Percentiles rank a stretch among this genome's conserved stretches.
Conservation (phyloP, 1,140 invertebrate species). For the Drosophila arizonae region DNA sequence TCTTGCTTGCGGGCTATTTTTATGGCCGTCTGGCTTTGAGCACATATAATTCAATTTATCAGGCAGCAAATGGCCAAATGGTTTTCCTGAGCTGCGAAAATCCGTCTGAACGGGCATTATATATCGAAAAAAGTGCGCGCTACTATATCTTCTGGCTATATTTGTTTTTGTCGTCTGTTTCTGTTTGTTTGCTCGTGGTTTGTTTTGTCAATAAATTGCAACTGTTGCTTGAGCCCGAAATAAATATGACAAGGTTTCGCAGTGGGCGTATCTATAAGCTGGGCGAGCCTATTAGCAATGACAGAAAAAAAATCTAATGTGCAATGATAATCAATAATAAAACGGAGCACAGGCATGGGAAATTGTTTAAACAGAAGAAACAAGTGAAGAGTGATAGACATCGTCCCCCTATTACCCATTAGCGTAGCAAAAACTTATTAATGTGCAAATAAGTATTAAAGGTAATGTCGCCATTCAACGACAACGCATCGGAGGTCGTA, state of each 20-base stretch:
- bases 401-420: constrained; percentile 51
- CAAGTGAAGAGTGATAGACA: constrained; percentile 56
- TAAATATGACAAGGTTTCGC: constrained; percentile 54
- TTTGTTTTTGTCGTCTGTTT: constrained; percentile 32
- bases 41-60: constrained; percentile 7
- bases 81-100: constrained; percentile 7
- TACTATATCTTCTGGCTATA: constrained; percentile 16
- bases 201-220: constrained; percentile 77
- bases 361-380: constrained; percentile 41
- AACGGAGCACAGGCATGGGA: constrained; percentile 22
- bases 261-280: constrained; percentile 33
- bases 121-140: constrained; percentile 8
- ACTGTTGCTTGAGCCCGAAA: constrained; percentile 64
- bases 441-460: constrained; percentile 21
- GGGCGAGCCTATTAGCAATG: constrained; percentile 21
- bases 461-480: not conserved
- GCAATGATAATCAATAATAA: constrained; percentile 69
- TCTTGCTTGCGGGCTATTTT: not conserved
- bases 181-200: constrained; percentile 48
- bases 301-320: constrained; percentile 23
- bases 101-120: constrained; percentile 20
- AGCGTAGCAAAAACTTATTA: constrained; percentile 29
- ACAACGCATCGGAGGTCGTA: constrained; percentile 5
- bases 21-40: constrained; percentile 9
- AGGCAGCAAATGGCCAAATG: constrained; percentile 5